A percentile compares a stretch with the other conserved stretches of the same genome.
phyloP scores from a whole-genome alignment of 2,888 invertebrate genomes.

The Eudemis profundana region DNA sequence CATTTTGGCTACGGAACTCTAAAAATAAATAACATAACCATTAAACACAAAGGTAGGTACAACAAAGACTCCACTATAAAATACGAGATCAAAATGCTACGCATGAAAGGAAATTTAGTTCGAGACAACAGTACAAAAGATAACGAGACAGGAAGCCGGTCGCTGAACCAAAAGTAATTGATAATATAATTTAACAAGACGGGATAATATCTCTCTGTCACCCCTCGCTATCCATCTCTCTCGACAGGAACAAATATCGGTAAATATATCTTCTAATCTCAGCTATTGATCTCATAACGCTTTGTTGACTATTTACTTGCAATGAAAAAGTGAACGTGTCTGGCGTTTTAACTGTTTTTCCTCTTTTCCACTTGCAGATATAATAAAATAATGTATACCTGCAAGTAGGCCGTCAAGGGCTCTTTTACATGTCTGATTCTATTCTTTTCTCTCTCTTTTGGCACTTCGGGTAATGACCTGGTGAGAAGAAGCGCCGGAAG shows the following conservation, averaged over 20 bases:
- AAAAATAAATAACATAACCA: background rate
- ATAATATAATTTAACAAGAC: constrained; percentile 78
- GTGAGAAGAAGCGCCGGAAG: no score
- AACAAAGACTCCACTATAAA: constrained; percentile 23
- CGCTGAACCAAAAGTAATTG: constrained; percentile 72
- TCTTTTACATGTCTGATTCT: no score
- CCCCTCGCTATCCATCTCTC: constrained; percentile 68
- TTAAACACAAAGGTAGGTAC: constrained; percentile 6
- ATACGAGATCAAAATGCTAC: constrained; percentile 42
- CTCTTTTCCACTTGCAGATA: background rate
- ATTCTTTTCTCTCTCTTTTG: no score
- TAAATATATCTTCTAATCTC: constrained; percentile 67
- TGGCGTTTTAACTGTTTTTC: constrained; percentile 10
- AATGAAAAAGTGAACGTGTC: constrained; percentile 22
- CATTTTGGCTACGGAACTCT: background rate
- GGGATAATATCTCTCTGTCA: constrained; percentile 76
- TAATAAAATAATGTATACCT: no score
- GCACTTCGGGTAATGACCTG: no score
- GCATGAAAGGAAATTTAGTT: constrained; percentile 49
- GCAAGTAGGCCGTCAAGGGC: no score
- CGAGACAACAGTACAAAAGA: constrained; percentile 61
- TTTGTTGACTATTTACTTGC: constrained; percentile 45
- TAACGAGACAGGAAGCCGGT: constrained; percentile 60
- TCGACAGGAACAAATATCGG: constrained; percentile 74
- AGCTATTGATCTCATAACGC: constrained; percentile 58